Evolutionary conservation across 92 coral and sea anemone genomes (phyloP).

Genomic region (Paragorgia papillata): DNA sequence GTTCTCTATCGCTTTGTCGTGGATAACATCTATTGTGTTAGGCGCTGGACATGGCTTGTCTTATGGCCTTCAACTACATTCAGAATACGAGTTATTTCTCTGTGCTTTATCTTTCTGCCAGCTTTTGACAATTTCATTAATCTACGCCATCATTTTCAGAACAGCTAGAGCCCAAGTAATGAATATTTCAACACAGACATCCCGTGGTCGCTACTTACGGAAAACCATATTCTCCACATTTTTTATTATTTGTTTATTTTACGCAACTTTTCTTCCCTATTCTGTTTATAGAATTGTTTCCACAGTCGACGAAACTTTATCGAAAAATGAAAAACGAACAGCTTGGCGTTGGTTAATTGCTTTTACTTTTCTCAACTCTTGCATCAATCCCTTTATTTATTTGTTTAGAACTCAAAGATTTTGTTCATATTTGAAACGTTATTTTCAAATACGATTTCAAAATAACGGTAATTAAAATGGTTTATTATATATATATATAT

Average conservation of each 20-base stretch:
- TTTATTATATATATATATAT: too few relatives aligned
- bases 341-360: slow-evolving; percentile 19
- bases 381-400: slow-evolving; percentile 14
- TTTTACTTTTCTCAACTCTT: slow-evolving; percentile 20
- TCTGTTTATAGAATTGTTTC: slow-evolving; percentile 16
- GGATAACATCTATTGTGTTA: slow-evolving; percentile 3
- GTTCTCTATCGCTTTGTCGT: background rate
- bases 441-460: too few relatives aligned
- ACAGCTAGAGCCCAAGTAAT: background rate
- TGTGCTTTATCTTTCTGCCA: slow-evolving; percentile 15
- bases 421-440: too few relatives aligned
- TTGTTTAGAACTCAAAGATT: background rate
- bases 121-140: background rate
- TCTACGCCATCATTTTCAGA: slow-evolving; percentile 15
- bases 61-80: slow-evolving; percentile 1
- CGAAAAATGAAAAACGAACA: background rate
- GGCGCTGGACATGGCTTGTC: slow-evolving; percentile 12
- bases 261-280: slow-evolving; percentile 18
- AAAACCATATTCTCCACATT: background rate
- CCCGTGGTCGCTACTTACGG: background rate
- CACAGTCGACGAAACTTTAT: background rate
- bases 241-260: slow-evolving; percentile 1
- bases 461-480: too few relatives aligned
- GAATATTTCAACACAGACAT: background rate
- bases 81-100: slow-evolving; percentile 9